phyloP scores from a whole-genome alignment of 2,113 vertebrate species.

The Herpetotheres cachinnans region DNA sequence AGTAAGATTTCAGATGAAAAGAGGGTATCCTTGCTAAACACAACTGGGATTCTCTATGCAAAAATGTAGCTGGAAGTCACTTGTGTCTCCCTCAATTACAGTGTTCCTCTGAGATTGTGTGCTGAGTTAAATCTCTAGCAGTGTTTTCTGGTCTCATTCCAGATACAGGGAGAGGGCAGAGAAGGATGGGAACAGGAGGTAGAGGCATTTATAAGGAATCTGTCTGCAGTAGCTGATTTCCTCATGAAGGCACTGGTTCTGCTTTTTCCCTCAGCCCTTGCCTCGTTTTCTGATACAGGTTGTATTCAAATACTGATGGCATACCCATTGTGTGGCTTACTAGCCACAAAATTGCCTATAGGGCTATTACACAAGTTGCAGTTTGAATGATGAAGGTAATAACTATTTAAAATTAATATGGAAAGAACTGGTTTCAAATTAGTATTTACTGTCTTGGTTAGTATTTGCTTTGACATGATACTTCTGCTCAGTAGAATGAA shows the following conservation, averaged over 20 bases:
- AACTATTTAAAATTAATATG: neutral
- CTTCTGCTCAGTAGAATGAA: neutral
- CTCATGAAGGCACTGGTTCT: neutral
- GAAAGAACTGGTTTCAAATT: neutral
- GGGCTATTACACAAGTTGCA: neutral
- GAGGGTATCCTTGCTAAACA: neutral
- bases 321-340: neutral
- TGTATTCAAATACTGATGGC: neutral
- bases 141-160: neutral
- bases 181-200: neutral
- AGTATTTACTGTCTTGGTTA: neutral
- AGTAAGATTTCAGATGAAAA: neutral
- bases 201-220: neutral
- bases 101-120: neutral
- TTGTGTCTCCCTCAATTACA: neutral
- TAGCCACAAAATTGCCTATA: neutral
- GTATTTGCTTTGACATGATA: neutral
- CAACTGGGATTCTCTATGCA: neutral
- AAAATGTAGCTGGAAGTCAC: neutral
- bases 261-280: neutral
- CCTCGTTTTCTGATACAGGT: neutral
- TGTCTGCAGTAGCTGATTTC: neutral
- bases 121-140: neutral
- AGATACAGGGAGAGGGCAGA: neutral
- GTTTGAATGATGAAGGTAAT: neutral